A percentile compares a stretch with the other conserved stretches of the same genome.
These are phyloP conservation scores for Erithacus rubecula DNA, from an alignment of 2,797 vertebrate species.

Conservation along the genomic window DNA sequence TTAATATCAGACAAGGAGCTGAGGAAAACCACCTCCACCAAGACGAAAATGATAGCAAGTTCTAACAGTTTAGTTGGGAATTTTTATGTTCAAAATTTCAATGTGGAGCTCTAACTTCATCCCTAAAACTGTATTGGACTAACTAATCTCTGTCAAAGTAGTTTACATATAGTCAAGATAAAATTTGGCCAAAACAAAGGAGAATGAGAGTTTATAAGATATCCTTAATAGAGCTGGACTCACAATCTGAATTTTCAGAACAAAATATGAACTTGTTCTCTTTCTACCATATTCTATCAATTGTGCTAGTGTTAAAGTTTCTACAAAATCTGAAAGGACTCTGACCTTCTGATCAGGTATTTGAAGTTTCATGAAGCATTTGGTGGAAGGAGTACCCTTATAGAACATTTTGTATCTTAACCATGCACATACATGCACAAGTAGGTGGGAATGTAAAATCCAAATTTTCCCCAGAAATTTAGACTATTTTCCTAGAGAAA, in stretches of 20 bases:
- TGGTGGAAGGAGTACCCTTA: neutral
- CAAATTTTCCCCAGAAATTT: conserved; percentile 7
- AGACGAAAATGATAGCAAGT: neutral
- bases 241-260: neutral
- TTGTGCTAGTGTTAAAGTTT: neutral
- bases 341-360: neutral
- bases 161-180: neutral
- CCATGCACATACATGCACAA: neutral
- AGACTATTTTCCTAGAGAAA: neutral
- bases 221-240: neutral
- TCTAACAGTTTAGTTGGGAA: neutral
- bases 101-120: neutral
- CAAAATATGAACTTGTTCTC: accelerated
- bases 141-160: neutral
- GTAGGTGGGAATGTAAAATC: neutral
- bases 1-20: neutral
- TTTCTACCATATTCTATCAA: neutral
- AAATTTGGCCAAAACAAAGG: neutral
- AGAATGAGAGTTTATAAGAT: neutral
- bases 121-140: neutral
- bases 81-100: neutral
- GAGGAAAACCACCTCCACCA: neutral
- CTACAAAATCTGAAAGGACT: neutral
- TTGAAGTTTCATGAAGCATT: neutral
- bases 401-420: neutral